phyloP scores from a whole-genome alignment of 1,140 invertebrate genomes.

The Frieseomelitta varia region DNA sequence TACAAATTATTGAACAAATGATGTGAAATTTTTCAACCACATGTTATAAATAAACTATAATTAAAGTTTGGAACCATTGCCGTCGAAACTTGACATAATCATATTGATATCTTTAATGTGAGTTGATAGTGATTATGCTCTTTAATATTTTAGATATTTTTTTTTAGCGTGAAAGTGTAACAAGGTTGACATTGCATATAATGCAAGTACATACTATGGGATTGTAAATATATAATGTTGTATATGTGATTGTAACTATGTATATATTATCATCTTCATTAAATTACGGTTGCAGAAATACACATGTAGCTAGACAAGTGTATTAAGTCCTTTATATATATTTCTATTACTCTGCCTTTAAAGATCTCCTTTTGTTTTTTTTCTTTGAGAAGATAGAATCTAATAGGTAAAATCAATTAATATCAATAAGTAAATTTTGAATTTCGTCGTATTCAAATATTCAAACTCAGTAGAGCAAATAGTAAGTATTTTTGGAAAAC shows the following conservation, averaged over 20 bases:
- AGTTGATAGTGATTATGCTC: constrained; percentile 1
- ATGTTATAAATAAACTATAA: constrained; percentile 9
- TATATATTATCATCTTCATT: constrained; percentile 68
- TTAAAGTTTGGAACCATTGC: constrained; percentile 10
- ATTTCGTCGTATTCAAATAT: background rate
- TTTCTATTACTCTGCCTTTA: background rate
- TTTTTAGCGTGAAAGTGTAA: constrained; percentile 11
- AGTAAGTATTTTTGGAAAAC: no score
- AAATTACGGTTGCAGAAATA: constrained; percentile 62
- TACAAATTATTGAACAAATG: background rate
- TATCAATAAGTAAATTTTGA: background rate
- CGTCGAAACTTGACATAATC: constrained; percentile 51
- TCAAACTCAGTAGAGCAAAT: no score
- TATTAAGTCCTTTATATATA: background rate
- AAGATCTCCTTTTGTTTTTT: background rate
- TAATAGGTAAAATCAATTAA: no score
- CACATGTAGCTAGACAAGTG: background rate
- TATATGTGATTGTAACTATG: constrained; percentile 73
- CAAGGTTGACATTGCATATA: background rate
- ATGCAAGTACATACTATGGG: constrained; percentile 22
- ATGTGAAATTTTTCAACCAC: background rate
- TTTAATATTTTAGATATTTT: constrained; percentile 47
- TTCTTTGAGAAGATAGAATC: background rate
- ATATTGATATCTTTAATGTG: constrained; percentile 8
- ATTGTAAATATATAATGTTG: constrained; percentile 65